Conservation (phyloP, 2,113 vertebrate genomes). For the Leiothrix lutea region DNA sequence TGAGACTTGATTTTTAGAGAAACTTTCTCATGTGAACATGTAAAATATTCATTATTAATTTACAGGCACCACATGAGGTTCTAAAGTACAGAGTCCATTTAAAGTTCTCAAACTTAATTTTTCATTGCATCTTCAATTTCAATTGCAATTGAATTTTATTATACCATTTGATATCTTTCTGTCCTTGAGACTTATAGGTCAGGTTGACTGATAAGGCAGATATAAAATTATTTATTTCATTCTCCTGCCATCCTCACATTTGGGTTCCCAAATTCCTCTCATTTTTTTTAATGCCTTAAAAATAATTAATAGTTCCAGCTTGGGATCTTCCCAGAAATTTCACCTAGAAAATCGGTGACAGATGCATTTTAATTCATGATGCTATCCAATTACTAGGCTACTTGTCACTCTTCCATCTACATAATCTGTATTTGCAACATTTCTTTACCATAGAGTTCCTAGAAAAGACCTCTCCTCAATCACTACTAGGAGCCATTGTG, state of each 20-base stretch:
- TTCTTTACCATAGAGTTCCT: not conserved
- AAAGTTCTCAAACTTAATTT: not conserved
- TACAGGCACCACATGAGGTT: not conserved
- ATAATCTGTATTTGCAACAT: not conserved
- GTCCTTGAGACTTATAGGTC: not conserved
- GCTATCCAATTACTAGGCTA: not conserved
- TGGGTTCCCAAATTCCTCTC: not conserved
- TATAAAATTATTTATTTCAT: not conserved
- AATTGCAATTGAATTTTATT: not conserved
- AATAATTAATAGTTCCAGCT: not conserved
- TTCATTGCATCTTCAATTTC: not conserved
- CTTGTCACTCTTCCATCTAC: not conserved
- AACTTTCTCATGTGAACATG: not conserved
- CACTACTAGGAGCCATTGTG: not conserved
- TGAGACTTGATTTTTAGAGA: not conserved
- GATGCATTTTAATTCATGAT: not conserved
- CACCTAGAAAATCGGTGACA: not conserved
- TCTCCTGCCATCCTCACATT: not conserved
- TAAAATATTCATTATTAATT: not conserved
- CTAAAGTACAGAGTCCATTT: not conserved
- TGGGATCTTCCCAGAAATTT: not conserved
- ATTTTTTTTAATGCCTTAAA: not conserved
- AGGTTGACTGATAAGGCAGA: not conserved
- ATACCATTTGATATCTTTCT: not conserved
- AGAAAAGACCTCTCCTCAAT: not conserved